Evolutionary conservation across 1,140 invertebrate genomes (phyloP).

Genomic region (Oreohelix idahoensis): DNA sequence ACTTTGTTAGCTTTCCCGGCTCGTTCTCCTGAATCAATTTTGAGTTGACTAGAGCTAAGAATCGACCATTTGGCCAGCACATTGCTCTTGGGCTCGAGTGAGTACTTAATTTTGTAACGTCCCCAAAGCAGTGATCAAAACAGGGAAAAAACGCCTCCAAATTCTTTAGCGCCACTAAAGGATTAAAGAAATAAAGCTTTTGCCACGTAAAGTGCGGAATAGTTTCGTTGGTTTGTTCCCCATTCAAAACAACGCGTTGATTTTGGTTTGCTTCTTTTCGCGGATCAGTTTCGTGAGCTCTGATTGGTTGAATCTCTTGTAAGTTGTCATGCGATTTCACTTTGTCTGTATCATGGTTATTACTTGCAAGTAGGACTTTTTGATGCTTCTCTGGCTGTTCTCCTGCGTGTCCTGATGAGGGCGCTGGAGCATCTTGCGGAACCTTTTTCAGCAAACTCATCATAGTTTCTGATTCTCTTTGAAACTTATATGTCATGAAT

Average conservation of each 20-base stretch:
- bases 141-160: background rate
- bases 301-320: background rate
- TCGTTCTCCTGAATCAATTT: background rate
- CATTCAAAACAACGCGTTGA: background rate
- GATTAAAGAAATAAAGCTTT: slow-evolving; percentile 1
- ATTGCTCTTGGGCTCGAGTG: background rate
- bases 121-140: background rate
- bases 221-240: background rate
- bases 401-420: background rate
- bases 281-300: background rate
- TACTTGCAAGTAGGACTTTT: background rate
- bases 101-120: background rate
- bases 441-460: background rate
- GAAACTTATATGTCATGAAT: background rate
- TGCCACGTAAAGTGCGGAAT: background rate
- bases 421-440: background rate
- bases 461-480: background rate
- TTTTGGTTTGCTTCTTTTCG: background rate
- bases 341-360: background rate
- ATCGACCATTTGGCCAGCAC: background rate
- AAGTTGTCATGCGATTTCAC: background rate
- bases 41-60: background rate
- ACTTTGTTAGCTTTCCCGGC: background rate
- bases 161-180: background rate
- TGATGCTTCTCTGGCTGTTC: background rate